phyloP scores from a whole-genome alignment of 1,140 invertebrate genomes.

The Dendrolimus punctatus region DNA sequence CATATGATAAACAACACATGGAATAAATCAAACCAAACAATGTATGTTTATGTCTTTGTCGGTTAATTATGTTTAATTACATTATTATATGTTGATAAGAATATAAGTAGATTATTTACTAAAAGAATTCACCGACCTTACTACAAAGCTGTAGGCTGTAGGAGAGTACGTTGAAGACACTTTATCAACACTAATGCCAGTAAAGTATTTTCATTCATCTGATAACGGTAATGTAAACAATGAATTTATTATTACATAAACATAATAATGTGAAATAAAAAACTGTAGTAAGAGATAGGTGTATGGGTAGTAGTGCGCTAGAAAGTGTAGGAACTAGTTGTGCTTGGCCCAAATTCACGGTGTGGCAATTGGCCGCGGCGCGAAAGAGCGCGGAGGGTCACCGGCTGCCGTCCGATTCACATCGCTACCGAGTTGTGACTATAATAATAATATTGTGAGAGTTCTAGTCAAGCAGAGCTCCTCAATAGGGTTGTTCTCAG shows the following conservation, averaged over 20 bases:
- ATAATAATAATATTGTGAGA: constrained; percentile 28
- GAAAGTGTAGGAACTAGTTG: constrained; percentile 33
- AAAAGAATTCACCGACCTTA: neutral
- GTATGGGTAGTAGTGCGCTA: constrained; percentile 14
- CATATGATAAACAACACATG: no score
- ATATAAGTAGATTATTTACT: neutral
- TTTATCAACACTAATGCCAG: constrained; percentile 14
- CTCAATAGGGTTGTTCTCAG: constrained; percentile 24
- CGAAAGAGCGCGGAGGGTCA: constrained; percentile 45
- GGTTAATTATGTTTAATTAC: neutral
- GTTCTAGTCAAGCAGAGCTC: constrained; percentile 37
- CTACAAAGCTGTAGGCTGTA: constrained; percentile 11
- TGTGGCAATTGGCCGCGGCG: constrained; percentile 34
- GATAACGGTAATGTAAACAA: constrained; percentile 50
- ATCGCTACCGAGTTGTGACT: constrained; percentile 68
- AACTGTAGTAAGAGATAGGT: constrained; percentile 24
- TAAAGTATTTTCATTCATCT: constrained; percentile 28
- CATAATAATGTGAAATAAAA: constrained; percentile 19
- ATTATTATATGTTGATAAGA: neutral
- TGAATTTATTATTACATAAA: constrained; percentile 52
- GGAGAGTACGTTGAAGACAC: constrained; percentile 7
- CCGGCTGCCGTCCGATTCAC: constrained; percentile 55
- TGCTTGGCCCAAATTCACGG: constrained; percentile 53
- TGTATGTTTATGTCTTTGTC: no score
- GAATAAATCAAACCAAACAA: no score